These are phyloP conservation scores for Anthophora plumipes DNA, from an alignment of 2,888 invertebrate genomes.

Conservation along the genomic window DNA sequence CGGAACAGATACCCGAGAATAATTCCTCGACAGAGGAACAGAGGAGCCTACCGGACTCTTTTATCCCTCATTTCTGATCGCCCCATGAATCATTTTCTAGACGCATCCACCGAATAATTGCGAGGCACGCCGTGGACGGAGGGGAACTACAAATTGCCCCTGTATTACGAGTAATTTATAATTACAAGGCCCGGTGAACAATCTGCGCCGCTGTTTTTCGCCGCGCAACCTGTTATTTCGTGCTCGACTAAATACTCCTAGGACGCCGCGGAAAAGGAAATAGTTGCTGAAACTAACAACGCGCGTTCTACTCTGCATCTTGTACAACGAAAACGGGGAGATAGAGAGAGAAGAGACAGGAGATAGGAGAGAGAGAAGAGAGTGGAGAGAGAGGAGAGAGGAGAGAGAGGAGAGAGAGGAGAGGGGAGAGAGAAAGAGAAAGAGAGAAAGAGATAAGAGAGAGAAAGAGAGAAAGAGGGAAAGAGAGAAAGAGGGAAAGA, in stretches of 20 bases:
- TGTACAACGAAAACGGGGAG: neutral
- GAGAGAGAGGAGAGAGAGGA: no score
- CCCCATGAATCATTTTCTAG: constrained; percentile 35
- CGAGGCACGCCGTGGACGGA: neutral
- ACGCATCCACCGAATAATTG: constrained; percentile 42
- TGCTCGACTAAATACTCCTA: constrained; percentile 17
- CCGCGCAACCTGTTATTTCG: constrained; percentile 17
- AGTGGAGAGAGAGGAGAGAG: no score
- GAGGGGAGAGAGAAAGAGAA: no score
- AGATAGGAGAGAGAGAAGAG: no score
- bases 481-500: no score
- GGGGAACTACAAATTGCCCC: constrained; percentile 38
- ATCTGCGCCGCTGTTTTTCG: constrained; percentile 17
- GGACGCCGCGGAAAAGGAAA: constrained; percentile 9
- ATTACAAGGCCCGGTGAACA: constrained; percentile 29
- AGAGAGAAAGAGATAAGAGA: no score
- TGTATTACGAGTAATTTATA: constrained; percentile 49
- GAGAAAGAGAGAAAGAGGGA: no score
- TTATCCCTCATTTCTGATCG: constrained; percentile 45
- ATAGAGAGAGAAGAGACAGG: no score
- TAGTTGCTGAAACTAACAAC: constrained; percentile 6
- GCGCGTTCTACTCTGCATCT: neutral
- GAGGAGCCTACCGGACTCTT: neutral
- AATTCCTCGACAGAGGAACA: constrained; percentile 18
- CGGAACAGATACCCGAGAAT: constrained; percentile 15